A percentile compares a stretch with the other conserved stretches of the same genome.
These are phyloP conservation scores for Colletes gigas DNA, from an alignment of 1,140 invertebrate genomes.

Conservation along the genomic window DNA sequence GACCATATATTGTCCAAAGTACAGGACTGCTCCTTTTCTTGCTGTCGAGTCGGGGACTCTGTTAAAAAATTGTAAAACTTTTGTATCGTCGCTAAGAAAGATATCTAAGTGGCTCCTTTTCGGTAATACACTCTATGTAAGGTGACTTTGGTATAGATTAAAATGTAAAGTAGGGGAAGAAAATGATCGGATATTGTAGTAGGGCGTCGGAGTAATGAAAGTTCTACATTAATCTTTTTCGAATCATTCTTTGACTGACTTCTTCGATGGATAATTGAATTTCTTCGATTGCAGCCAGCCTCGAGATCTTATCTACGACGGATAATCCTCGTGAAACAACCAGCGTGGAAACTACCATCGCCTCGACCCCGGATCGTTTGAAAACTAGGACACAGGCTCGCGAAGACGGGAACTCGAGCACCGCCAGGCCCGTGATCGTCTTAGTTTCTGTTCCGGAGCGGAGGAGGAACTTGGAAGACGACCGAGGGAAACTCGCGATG, in stretches of 20 bases:
- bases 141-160: too few species aligned
- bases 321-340: constrained; percentile 12
- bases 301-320: background rate
- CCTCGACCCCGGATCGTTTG: constrained; percentile 1
- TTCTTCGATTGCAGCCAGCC: background rate
- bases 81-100: too few species aligned
- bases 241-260: background rate
- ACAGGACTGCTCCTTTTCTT: too few species aligned
- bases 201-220: background rate
- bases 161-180: too few species aligned
- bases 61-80: too few species aligned
- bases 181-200: too few species aligned
- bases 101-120: too few species aligned
- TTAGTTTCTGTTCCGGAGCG: constrained; percentile 59
- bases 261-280: background rate
- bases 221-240: too few species aligned
- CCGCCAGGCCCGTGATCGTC: constrained; percentile 50
- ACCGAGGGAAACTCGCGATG: constrained; percentile 36
- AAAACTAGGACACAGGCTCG: background rate
- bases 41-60: too few species aligned
- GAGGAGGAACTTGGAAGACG: constrained; percentile 34
- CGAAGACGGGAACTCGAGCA: constrained; percentile 29
- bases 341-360: background rate
- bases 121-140: too few species aligned
- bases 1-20: too few species aligned